phyloP scores from a whole-genome alignment of 2,113 vertebrate genomes.

The Galemys pyrenaicus region DNA sequence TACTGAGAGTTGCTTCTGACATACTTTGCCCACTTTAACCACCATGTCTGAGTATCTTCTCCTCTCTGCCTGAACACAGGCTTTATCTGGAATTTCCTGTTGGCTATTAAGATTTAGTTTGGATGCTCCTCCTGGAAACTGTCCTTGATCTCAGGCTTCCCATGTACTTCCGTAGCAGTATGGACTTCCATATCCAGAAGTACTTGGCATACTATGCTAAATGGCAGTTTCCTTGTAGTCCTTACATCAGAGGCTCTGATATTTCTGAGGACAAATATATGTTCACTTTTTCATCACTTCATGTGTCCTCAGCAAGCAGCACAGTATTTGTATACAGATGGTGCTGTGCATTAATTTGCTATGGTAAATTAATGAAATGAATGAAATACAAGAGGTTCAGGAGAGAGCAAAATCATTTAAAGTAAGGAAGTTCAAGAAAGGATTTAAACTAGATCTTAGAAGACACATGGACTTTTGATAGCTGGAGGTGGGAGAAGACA shows the following conservation, averaged over 20 bases:
- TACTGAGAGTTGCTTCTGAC: neutral
- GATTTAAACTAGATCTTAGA: slow-evolving; percentile 46
- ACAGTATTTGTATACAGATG: neutral
- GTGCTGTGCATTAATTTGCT: neutral
- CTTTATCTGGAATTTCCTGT: slow-evolving; percentile 35
- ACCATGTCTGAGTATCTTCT: neutral
- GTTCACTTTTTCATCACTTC: slow-evolving; percentile 29
- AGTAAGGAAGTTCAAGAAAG: slow-evolving; percentile 12
- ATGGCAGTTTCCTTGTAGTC: slow-evolving; percentile 25
- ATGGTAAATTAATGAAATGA: slow-evolving; percentile 59
- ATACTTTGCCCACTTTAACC: neutral
- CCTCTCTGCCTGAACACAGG: slow-evolving; percentile 21
- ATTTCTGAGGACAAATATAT: neutral
- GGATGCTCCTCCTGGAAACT: neutral
- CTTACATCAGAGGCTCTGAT: slow-evolving; percentile 20
- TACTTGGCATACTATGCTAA: slow-evolving; percentile 11
- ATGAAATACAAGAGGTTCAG: slow-evolving; percentile 45
- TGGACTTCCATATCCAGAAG: slow-evolving; percentile 35
- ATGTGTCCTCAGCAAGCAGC: slow-evolving; percentile 41
- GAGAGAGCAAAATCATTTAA: slow-evolving; percentile 42
- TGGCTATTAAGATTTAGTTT: slow-evolving; percentile 25
- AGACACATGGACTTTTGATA: slow-evolving; percentile 11
- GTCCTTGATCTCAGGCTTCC: neutral
- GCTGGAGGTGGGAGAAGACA: slow-evolving; percentile 17
- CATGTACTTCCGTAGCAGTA: slow-evolving; percentile 13